A percentile compares a stretch with the other conserved stretches of the same genome.
These are phyloP conservation scores for Drosophila mayri DNA, from an alignment of 1,140 invertebrate species.

Conservation along the genomic window DNA sequence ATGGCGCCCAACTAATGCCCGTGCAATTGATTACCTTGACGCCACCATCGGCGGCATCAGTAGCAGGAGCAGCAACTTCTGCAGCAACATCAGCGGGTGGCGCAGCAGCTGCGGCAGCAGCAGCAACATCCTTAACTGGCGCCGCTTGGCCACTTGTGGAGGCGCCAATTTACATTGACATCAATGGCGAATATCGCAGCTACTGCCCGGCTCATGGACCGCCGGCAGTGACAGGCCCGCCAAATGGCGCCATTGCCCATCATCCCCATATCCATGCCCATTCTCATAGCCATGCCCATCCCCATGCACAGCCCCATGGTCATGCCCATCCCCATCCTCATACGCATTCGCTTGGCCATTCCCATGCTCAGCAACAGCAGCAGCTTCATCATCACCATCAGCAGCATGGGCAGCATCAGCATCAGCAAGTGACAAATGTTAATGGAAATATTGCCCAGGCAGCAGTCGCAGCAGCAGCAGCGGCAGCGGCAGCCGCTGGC, in stretches of 20 bases:
- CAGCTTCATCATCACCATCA: slow-evolving; percentile 59
- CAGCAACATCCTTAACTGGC: slow-evolving; percentile 38
- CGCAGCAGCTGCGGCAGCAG: not conserved
- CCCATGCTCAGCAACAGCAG: slow-evolving; percentile 31
- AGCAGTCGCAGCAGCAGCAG: slow-evolving; percentile 39
- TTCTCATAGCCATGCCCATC: slow-evolving; percentile 17
- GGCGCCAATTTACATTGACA: slow-evolving; percentile 78
- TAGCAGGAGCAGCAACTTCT: slow-evolving; percentile 15
- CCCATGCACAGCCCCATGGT: slow-evolving; percentile 19
- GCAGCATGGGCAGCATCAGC: slow-evolving; percentile 35
- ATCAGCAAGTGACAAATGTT: slow-evolving; percentile 70
- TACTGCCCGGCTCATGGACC: slow-evolving; percentile 81
- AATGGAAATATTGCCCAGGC: slow-evolving; percentile 69
- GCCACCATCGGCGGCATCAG: slow-evolving; percentile 33
- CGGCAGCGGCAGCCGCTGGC: slow-evolving; percentile 56
- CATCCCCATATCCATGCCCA: slow-evolving; percentile 48
- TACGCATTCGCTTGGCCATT: slow-evolving; percentile 24
- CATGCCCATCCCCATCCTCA: slow-evolving; percentile 35
- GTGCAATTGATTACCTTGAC: slow-evolving; percentile 72
- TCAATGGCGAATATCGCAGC: slow-evolving; percentile 78
- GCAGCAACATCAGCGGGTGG: slow-evolving; percentile 23
- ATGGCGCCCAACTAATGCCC: slow-evolving; percentile 64
- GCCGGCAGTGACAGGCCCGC: slow-evolving; percentile 51
- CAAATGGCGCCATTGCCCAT: slow-evolving; percentile 59
- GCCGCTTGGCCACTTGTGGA: slow-evolving; percentile 75